A percentile compares a stretch with the other conserved stretches of the same genome.
Evolutionary conservation across 2,888 invertebrate genomes (phyloP).

Genomic region (Drosophila prolongata): DNA sequence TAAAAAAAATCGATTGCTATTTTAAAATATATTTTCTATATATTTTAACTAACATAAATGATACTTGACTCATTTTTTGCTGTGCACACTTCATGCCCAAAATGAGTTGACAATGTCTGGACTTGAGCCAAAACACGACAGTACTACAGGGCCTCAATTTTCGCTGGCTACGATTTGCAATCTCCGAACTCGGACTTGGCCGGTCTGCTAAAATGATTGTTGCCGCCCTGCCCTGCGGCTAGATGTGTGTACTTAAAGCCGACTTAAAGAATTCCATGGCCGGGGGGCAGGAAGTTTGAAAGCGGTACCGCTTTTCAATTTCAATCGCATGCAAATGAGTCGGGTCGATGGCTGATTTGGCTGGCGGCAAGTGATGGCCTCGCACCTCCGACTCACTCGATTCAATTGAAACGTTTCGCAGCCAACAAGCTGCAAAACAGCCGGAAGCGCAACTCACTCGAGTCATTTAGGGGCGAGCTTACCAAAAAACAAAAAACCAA

Average conservation of each 20-base stretch:
- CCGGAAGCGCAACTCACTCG: slow-evolving; percentile 76
- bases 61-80: not conserved
- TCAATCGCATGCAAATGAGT: slow-evolving; percentile 67
- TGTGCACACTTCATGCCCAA: not conserved
- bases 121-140: slow-evolving; percentile 20
- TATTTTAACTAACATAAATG: no score
- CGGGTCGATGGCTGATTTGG: slow-evolving; percentile 27
- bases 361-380: slow-evolving; percentile 33
- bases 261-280: slow-evolving; percentile 15
- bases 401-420: slow-evolving; percentile 76
- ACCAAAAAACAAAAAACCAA: not conserved
- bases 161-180: slow-evolving; percentile 32
- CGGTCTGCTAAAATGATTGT: slow-evolving; percentile 21
- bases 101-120: slow-evolving; percentile 36
- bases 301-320: slow-evolving; percentile 46
- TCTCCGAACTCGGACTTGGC: slow-evolving; percentile 23
- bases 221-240: slow-evolving; percentile 11
- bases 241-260: slow-evolving; percentile 14
- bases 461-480: slow-evolving; percentile 76
- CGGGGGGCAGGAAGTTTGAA: not conserved
- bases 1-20: no score
- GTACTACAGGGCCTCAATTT: slow-evolving; percentile 24
- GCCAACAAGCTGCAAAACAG: slow-evolving; percentile 76
- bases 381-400: slow-evolving; percentile 45
- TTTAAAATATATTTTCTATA: no score